A percentile compares a stretch with the other conserved stretches of the same genome.
These are phyloP conservation scores for Glossosoma conforme DNA, from an alignment of 1,140 invertebrate species.

Conservation along the genomic window DNA sequence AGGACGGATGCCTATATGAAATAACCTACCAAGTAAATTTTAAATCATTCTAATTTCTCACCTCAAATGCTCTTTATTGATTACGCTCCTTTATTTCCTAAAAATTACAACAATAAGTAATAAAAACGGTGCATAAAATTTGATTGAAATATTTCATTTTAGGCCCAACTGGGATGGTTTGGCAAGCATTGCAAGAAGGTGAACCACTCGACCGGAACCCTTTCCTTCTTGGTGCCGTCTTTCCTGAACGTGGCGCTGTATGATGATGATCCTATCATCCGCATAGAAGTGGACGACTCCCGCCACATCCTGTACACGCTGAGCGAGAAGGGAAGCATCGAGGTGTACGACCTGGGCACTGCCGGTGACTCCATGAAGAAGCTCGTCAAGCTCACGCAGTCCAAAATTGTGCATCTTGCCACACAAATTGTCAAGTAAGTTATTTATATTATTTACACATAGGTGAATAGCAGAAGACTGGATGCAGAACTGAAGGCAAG, in stretches of 20 bases:
- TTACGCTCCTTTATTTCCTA: conserved; percentile 1
- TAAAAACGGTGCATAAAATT: conserved; percentile 1
- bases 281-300: conserved; percentile 87
- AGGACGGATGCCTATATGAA: conserved; percentile 94
- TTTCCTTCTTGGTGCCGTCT: conserved; percentile 88
- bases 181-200: conserved; percentile 92
- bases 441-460: conserved; percentile 6
- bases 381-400: conserved; percentile 73
- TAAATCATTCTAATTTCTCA: not conserved
- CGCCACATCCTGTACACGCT: conserved; percentile 88
- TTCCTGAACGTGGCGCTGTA: conserved; percentile 79
- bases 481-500: too few species aligned
- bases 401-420: conserved; percentile 71
- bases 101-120: not conserved
- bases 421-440: conserved; percentile 72
- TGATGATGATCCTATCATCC: conserved; percentile 83
- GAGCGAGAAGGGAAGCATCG: conserved; percentile 74
- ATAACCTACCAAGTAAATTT: conserved; percentile 80
- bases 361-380: conserved; percentile 68
- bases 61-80: not conserved
- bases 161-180: conserved; percentile 87
- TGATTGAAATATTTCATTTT: conserved; percentile 32
- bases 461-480: too few species aligned
- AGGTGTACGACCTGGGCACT: conserved; percentile 85
- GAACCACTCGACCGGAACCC: conserved; percentile 84